These are phyloP conservation scores for Herpailurus yagouaroundi DNA, from an alignment of 2,113 vertebrate genomes.

Conservation along the genomic window DNA sequence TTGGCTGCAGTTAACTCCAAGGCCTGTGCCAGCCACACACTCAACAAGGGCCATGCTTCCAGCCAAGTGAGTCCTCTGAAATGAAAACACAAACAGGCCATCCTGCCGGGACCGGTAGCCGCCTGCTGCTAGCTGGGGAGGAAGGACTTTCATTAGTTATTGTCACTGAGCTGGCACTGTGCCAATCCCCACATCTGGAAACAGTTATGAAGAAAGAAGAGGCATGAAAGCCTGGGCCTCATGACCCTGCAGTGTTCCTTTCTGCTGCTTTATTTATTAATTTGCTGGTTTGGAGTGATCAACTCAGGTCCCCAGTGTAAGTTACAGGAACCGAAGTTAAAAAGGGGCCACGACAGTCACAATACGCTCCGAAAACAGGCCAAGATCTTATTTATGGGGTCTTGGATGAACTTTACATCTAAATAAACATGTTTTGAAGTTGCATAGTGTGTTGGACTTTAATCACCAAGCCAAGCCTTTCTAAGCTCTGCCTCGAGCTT, in stretches of 20 bases:
- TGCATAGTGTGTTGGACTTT: not conserved
- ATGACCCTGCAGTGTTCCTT: conserved; percentile 67
- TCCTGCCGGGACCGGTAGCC: conserved; percentile 80
- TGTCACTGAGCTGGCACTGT: conserved; percentile 78
- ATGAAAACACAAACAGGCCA: conserved; percentile 50
- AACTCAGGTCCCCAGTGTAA: conserved; percentile 25
- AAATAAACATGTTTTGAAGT: conserved; percentile 62
- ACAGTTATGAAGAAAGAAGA: conserved; percentile 78
- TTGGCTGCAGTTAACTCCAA: not conserved
- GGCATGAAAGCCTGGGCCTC: conserved; percentile 68
- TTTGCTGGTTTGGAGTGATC: conserved; percentile 62
- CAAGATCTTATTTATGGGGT: not conserved
- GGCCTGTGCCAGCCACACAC: not conserved
- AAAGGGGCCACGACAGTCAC: conserved; percentile 34
- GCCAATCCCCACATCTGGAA: conserved; percentile 87
- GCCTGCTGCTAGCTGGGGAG: conserved; percentile 72
- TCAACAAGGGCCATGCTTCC: not conserved
- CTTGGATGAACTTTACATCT: not conserved
- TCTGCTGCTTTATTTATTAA: conserved; percentile 64
- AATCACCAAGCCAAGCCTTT: conserved; percentile 50
- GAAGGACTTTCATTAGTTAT: conserved; percentile 77
- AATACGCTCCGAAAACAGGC: conserved; percentile 2
- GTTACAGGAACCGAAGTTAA: conserved; percentile 58
- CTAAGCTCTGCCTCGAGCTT: conserved; percentile 34
- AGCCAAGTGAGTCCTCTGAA: conserved; percentile 42